phyloP scores from a whole-genome alignment of 2,888 invertebrate species.

The Tridacna crocea region DNA sequence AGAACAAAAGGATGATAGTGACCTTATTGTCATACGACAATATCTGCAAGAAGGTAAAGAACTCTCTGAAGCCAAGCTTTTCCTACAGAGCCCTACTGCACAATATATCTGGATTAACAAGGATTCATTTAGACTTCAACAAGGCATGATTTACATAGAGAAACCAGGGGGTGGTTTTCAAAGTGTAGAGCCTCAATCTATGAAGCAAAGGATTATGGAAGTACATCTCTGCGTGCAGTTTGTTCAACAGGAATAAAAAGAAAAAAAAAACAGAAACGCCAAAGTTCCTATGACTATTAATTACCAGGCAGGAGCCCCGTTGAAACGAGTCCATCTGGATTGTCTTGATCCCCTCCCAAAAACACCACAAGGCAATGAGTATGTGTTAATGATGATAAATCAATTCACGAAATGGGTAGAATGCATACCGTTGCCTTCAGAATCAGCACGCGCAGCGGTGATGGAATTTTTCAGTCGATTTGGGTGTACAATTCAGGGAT shows the following conservation, averaged over 20 bases:
- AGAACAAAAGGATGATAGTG: constrained; percentile 17
- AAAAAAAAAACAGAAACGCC: background rate
- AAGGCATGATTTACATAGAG: constrained; percentile 7
- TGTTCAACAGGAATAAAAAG: too few species aligned
- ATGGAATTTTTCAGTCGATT: constrained; percentile 20
- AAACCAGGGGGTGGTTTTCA: background rate
- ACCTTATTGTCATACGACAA: constrained; percentile 9
- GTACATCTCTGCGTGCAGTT: too few species aligned
- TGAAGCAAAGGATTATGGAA: constrained; percentile 15
- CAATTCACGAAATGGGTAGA: constrained; percentile 40
- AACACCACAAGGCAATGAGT: background rate
- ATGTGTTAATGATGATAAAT: constrained; percentile 18
- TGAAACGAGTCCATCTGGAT: constrained; percentile 5
- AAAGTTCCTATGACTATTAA: constrained; percentile 1
- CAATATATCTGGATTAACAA: constrained; percentile 35
- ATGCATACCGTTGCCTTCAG: constrained; percentile 38
- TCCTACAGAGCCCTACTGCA: constrained; percentile 17
- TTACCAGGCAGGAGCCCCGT: background rate
- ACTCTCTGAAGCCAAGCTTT: constrained; percentile 8
- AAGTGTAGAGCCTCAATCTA: constrained; percentile 14
- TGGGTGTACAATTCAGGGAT: constrained; percentile 23
- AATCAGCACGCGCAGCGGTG: constrained; percentile 24
- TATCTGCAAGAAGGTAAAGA: constrained; percentile 1
- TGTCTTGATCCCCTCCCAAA: background rate
- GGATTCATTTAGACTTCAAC: constrained; percentile 20